Conservation (phyloP, 1,140 invertebrate genomes). For the Harlomillsia oculata region DNA sequence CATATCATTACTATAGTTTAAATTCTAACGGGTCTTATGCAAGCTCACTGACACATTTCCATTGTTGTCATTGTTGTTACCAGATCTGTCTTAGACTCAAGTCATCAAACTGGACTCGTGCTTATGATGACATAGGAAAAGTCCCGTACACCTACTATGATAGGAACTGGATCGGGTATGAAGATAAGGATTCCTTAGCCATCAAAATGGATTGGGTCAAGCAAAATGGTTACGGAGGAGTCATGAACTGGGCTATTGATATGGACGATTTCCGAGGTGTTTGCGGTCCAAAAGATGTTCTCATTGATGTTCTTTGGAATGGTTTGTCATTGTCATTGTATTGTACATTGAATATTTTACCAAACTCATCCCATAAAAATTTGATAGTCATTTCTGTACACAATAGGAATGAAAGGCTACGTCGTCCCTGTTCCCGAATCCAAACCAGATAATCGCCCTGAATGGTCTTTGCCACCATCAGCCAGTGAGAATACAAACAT, state of each 20-base stretch:
- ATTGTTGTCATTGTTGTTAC: neutral
- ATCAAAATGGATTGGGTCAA: slow-evolving; percentile 82
- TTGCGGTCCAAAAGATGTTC: slow-evolving; percentile 60
- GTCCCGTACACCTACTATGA: slow-evolving; percentile 44
- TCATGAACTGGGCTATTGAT: slow-evolving; percentile 83
- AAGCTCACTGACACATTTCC: neutral
- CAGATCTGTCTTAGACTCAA: slow-evolving; percentile 67
- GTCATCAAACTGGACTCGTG: slow-evolving; percentile 58
- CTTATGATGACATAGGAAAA: slow-evolving; percentile 69
- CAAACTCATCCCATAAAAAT: slow-evolving; percentile 24
- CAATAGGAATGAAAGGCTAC: slow-evolving; percentile 55
- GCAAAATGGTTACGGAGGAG: slow-evolving; percentile 65
- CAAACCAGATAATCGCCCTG: slow-evolving; percentile 21
- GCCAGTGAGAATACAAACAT: slow-evolving; percentile 18
- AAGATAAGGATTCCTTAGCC: slow-evolving; percentile 45
- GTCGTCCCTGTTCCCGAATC: slow-evolving; percentile 53
- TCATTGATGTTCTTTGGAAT: slow-evolving; percentile 60
- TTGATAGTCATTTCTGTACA: slow-evolving; percentile 33
- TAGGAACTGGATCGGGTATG: slow-evolving; percentile 34
- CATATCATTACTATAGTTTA: neutral
- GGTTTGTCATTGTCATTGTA: too few relatives aligned
- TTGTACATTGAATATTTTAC: neutral
- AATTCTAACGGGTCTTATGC: neutral
- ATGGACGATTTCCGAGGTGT: slow-evolving; percentile 74
- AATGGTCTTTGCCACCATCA: slow-evolving; percentile 13